A percentile compares a stretch with the other conserved stretches of the same genome.
phyloP scores from a whole-genome alignment of 2,797 vertebrate genomes.

The Trematomus bernacchii region DNA sequence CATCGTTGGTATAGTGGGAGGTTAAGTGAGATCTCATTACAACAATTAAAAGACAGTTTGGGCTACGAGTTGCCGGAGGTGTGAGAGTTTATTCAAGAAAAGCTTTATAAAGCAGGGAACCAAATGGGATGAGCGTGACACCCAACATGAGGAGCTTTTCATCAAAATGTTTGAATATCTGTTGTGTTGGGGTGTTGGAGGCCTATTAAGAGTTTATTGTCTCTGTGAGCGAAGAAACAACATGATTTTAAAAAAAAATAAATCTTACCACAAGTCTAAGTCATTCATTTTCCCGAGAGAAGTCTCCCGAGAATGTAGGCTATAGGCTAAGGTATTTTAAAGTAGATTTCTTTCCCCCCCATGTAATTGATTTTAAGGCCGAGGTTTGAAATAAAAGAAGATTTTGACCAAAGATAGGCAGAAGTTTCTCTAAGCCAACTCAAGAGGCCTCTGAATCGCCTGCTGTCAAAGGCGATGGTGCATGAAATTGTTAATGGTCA shows the following conservation, averaged over 20 bases:
- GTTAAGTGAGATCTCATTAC: constrained; percentile 71
- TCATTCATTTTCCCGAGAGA: neutral
- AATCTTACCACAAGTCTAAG: neutral
- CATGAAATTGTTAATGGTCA: constrained; percentile 69
- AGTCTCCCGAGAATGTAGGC: too few relatives aligned
- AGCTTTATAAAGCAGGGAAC: constrained; percentile 45
- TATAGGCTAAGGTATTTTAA: neutral
- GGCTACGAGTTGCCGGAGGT: constrained; percentile 49
- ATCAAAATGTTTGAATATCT: constrained; percentile 38
- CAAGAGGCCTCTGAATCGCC: constrained; percentile 17
- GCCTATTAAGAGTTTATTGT: neutral
- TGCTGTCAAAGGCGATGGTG: constrained; percentile 56
- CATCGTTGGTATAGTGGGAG: constrained; percentile 50
- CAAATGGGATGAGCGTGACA: constrained; percentile 73
- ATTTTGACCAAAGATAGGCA: constrained; percentile 20
- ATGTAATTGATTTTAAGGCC: neutral
- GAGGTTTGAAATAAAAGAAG: constrained; percentile 10
- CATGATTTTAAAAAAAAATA: neutral
- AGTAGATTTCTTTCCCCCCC: neutral
- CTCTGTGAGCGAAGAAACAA: constrained; percentile 10
- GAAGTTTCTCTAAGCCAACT: constrained; percentile 6
- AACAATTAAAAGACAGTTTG: constrained; percentile 64
- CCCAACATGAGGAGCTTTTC: constrained; percentile 52
- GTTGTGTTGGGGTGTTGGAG: neutral
- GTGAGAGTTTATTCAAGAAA: constrained; percentile 68